phyloP scores from a whole-genome alignment of 2,797 vertebrate species.

The Liasis olivaceus region DNA sequence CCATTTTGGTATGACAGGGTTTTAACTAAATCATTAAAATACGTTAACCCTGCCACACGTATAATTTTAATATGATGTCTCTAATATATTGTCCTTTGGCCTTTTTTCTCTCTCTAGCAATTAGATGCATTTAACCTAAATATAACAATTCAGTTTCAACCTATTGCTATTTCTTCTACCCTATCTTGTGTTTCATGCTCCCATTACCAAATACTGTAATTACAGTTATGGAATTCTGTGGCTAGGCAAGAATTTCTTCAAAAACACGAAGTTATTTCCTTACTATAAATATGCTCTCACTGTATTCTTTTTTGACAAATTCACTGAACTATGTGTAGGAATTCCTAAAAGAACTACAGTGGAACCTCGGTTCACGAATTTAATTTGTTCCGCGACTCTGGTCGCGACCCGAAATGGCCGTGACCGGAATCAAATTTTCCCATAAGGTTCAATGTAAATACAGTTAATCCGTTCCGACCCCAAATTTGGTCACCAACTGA shows the following conservation, averaged over 20 bases:
- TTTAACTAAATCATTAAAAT: slow-evolving; percentile 1
- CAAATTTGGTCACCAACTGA: too few relatives aligned
- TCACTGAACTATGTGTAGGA: background rate
- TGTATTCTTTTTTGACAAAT: slow-evolving; percentile 8
- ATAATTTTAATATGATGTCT: background rate
- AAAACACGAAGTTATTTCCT: background rate
- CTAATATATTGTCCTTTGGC: background rate
- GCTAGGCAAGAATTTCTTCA: background rate
- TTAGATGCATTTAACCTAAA: background rate
- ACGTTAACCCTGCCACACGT: background rate
- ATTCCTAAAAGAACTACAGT: slow-evolving; percentile 14
- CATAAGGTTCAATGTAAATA: too few relatives aligned
- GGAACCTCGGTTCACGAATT: too few relatives aligned
- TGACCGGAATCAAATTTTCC: too few relatives aligned
- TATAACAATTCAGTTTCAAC: background rate
- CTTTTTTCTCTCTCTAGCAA: background rate
- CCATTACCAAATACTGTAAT: background rate
- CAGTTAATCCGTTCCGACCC: too few relatives aligned
- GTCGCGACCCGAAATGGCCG: too few relatives aligned
- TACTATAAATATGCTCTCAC: background rate
- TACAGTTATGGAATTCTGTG: background rate
- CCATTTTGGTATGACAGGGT: background rate
- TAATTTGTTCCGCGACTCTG: too few relatives aligned
- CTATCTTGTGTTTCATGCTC: background rate
- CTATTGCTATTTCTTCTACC: background rate